phyloP scores from a whole-genome alignment of 2,888 invertebrate genomes.

The Chromoteleia sp. region DNA sequence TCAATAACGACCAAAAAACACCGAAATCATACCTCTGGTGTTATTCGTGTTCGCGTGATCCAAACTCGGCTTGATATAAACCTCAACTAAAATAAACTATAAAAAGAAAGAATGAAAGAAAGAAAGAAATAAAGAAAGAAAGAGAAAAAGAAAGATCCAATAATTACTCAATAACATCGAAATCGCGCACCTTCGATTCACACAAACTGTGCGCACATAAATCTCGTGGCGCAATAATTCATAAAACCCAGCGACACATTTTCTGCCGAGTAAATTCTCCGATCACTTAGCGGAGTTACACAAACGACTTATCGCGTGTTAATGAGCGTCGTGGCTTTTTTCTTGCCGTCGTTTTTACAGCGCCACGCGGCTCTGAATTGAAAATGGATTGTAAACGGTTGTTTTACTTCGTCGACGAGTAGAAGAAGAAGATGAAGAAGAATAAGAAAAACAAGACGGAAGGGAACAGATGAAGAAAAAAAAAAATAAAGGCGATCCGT shows the following conservation, averaged over 20 bases:
- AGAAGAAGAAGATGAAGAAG: not conserved
- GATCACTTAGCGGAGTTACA: slow-evolving; percentile 25
- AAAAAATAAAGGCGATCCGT: slow-evolving; percentile 8
- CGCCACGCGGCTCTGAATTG: slow-evolving; percentile 17
- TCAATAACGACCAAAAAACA: no score
- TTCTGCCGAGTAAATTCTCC: slow-evolving; percentile 10
- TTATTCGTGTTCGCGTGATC: no score
- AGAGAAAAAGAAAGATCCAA: not conserved
- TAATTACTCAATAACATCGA: slow-evolving; percentile 19
- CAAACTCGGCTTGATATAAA: no score
- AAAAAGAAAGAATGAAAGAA: no score
- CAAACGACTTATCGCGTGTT: slow-evolving; percentile 30
- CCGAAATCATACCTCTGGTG: no score
- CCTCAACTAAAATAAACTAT: no score
- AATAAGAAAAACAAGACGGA: not conserved
- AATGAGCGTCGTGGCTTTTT: slow-evolving; percentile 13
- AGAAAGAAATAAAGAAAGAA: no score
- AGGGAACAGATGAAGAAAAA: not conserved
- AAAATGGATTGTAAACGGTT: slow-evolving; percentile 34
- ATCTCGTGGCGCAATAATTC: slow-evolving; percentile 23
- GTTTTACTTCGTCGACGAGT: not conserved
- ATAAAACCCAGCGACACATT: slow-evolving; percentile 27
- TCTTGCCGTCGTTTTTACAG: slow-evolving; percentile 1
- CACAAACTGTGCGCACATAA: slow-evolving; percentile 1
- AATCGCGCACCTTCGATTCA: not conserved